Evolutionary conservation across 2,113 vertebrate species (phyloP), one percentile per base, ranked within the genome.

Genomic region (Ondatra zibethicus): DNA sequence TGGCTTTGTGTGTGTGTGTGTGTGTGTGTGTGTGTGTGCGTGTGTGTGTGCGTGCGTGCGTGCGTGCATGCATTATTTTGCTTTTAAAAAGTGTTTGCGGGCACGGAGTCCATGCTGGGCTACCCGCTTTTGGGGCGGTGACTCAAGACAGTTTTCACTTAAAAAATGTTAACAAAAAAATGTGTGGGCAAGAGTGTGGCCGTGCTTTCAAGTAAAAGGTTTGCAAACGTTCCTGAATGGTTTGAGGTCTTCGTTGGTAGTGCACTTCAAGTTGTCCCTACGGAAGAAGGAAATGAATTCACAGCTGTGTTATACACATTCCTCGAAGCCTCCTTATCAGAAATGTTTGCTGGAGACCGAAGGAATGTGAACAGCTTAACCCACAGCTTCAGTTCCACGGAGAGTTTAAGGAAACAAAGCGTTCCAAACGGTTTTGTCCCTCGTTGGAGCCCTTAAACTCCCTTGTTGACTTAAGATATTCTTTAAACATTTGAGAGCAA

Each of bases 331-430:
- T 92, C 17, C 63, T 88, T 11, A 58, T 39, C 78, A 42, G 58
- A 86, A 76, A 27, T n/a, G 70, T 89, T 89, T 78, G 73, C 50
- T 72, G 47, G 94, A 93, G 76, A 31, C 77, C 13, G 39, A 36
- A 89, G 82, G 89, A 84, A 95, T 87, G 86, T 45, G 63, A 68
- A 90, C 81, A 39, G 21, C 58, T 39, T 21, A 55, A 80, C 47
- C 76, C 45, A 3, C 29, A 45, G 23, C 39, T 65, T 93, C n/a
- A 66, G 52, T 81, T 89, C 61, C 45, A 33, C 68, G 77, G 88
- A 91, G 42, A 78, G 82, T 95, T 73, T 25, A 47, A 91, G 88
- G 93, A 94, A 95, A 92, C 72, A 88, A 84, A 95, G 33, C 86
- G 42, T 78, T 89, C 77, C n/a, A 80, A 92, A 72, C 0, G 14